Base-by-base conservation (phyloP, 2,113 vertebrate species). In the Parotia lawesii region DNA sequence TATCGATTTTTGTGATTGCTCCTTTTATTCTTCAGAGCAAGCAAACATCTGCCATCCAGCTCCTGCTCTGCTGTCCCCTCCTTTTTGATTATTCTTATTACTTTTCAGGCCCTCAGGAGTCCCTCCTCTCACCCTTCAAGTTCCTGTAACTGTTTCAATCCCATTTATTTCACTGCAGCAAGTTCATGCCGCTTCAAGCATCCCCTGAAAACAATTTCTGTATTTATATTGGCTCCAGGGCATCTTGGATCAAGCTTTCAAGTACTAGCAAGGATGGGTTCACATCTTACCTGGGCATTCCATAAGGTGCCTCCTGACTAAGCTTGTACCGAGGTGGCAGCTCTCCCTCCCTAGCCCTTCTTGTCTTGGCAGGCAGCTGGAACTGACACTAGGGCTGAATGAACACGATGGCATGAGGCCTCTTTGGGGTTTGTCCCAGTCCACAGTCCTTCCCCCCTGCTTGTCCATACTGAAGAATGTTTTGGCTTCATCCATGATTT, bases 1-100 rank as follows among this genome's bases (percentile, higher is more conserved):
- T 73, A 94, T 94, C 4, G 72, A 95, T 91, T 96, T 96, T 83
- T 94, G 74, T 90, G 91, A 96, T 96, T 95, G 76, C 80, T 95
- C 61, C 90, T 94, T 91, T 96, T 94, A 75, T 93, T 95, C 90
- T 95, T 95, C 66, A 95, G 25, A 97, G 87, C 60, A 91, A 96
- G 45, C 8, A 94, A 85, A 51, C 69, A 87, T 85, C 57, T 81
- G 50, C 76, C 65, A 93, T 35, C 67, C n/a, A 60, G 47, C n/a
- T 89, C 19, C 48, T 88, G 79, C 45, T 77, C 69, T 85, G 28
- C 38, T 82, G n/a, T 84, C 44, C 40, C 29, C 51, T 83, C 54
- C 64, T 82, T 89, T 94, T 87, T 91, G 58, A 87, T 95, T 96
- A 95, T 72, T 93, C 77, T 89, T 87, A 72, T 71, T 94, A 79